These are phyloP conservation scores for Polylopha cassiicola DNA, from an alignment of 2,888 invertebrate genomes.

Conservation along the genomic window DNA sequence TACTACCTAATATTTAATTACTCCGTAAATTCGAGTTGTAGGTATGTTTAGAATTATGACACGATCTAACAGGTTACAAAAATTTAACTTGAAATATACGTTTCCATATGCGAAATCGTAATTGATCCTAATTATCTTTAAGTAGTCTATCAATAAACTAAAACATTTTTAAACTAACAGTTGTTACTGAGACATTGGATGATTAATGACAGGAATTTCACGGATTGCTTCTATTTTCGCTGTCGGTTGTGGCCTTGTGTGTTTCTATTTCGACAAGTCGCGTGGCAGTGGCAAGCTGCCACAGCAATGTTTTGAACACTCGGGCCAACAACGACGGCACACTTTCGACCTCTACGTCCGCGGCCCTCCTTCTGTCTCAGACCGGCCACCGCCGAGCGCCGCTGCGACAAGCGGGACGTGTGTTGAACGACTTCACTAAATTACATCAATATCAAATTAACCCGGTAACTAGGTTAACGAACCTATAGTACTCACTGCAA, in stretches of 20 bases:
- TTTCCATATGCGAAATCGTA: no score
- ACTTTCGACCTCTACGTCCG: conserved; percentile 46
- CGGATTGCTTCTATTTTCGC: conserved; percentile 49
- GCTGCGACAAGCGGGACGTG: conserved; percentile 27
- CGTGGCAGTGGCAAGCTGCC: conserved; percentile 60
- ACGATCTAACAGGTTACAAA: conserved; percentile 2
- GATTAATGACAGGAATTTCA: conserved; percentile 34
- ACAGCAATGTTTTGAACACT: conserved; percentile 56
- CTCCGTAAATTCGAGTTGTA: background rate
- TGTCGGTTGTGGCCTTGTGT: conserved; percentile 66
- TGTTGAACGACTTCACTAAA: conserved; percentile 52
- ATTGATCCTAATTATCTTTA: no score
- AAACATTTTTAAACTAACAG: conserved; percentile 10
- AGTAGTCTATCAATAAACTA: background rate
- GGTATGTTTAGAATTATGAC: background rate
- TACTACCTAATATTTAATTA: conserved; percentile 7
- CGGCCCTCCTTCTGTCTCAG: conserved; percentile 15
- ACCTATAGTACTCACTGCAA: conserved; percentile 55
- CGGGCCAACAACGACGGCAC: conserved; percentile 43
- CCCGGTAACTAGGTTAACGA: conserved; percentile 73
- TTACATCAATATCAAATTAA: conserved; percentile 57
- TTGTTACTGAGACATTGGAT: conserved; percentile 13
- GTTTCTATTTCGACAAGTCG: conserved; percentile 51
- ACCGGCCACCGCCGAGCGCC: conserved; percentile 23
- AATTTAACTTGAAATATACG: no score